Percentiles rank a stretch among this genome's conserved stretches.
Conservation (phyloP, 2,888 invertebrate genomes). For the Chrysolina haemoptera region DNA sequence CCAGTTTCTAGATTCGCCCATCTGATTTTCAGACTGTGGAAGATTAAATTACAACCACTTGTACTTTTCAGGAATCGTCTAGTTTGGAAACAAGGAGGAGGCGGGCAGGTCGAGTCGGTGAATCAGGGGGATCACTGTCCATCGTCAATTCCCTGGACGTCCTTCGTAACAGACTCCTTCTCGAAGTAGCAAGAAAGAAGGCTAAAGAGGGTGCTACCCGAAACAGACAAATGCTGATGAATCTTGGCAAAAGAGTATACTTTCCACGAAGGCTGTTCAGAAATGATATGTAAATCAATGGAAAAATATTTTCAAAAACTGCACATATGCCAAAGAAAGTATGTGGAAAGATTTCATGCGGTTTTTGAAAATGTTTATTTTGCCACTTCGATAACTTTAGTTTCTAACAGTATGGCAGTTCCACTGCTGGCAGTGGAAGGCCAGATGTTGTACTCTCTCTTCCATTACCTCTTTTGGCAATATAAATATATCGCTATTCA, state of each 20-base stretch:
- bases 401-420: not conserved
- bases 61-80: slow-evolving; percentile 28
- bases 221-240: slow-evolving; percentile 82
- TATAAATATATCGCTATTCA: not conserved
- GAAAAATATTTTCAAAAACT: slow-evolving; percentile 27
- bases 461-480: not conserved
- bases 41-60: not conserved
- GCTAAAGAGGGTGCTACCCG: slow-evolving; percentile 83
- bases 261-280: slow-evolving; percentile 54
- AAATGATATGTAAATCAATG: slow-evolving; percentile 57
- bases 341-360: not conserved
- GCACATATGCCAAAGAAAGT: not conserved
- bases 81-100: slow-evolving; percentile 35
- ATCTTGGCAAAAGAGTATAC: slow-evolving; percentile 80
- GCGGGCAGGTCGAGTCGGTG: slow-evolving; percentile 34
- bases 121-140: slow-evolving; percentile 73
- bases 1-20: no score
- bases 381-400: not conserved
- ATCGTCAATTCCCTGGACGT: slow-evolving; percentile 92
- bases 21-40: no score
- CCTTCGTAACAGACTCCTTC: slow-evolving; percentile 83
- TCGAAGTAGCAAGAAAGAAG: slow-evolving; percentile 88
- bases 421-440: slow-evolving; percentile 4
- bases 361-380: not conserved
- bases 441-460: slow-evolving; percentile 6